phyloP scores from a whole-genome alignment of 2,888 invertebrate genomes.

The Camponotus fellah region DNA sequence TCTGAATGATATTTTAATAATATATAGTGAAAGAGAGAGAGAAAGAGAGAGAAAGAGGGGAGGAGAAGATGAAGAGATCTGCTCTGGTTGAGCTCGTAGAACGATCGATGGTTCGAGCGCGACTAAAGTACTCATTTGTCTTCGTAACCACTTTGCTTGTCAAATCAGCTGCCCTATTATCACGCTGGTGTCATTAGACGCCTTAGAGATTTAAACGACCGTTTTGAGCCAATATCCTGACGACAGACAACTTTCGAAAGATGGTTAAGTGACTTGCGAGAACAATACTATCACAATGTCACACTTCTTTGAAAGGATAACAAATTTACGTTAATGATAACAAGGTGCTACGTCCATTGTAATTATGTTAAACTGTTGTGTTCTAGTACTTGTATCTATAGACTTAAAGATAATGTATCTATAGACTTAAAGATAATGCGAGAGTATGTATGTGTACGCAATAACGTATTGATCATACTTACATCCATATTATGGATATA shows the following conservation, averaged over 20 bases:
- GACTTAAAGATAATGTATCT: constrained; percentile 18
- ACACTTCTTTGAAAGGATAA: constrained; percentile 31
- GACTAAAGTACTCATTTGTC: constrained; percentile 78
- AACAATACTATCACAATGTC: constrained; percentile 43
- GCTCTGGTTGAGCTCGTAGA: constrained; percentile 55
- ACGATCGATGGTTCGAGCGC: constrained; percentile 66
- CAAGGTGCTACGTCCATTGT: neutral
- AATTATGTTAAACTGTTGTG: constrained; percentile 39
- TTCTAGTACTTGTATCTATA: neutral
- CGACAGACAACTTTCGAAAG: constrained; percentile 53
- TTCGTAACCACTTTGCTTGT: constrained; percentile 80
- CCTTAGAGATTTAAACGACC: constrained; percentile 74
- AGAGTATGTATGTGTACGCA: neutral
- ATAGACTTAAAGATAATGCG: constrained; percentile 31
- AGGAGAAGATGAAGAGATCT: constrained; percentile 12
- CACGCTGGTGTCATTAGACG: constrained; percentile 65
- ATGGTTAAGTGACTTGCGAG: constrained; percentile 53
- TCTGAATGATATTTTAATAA: constrained; percentile 68
- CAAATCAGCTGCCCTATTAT: constrained; percentile 76
- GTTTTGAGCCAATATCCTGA: constrained; percentile 73
- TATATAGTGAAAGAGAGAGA: constrained; percentile 52
- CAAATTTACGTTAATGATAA: constrained; percentile 45
- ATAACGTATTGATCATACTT: constrained; percentile 10
- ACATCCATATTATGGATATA: neutral
- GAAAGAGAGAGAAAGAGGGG: neutral